These are phyloP conservation scores for Antennarius striatus DNA, from an alignment of 2,113 vertebrate genomes.

Conservation along the genomic window DNA sequence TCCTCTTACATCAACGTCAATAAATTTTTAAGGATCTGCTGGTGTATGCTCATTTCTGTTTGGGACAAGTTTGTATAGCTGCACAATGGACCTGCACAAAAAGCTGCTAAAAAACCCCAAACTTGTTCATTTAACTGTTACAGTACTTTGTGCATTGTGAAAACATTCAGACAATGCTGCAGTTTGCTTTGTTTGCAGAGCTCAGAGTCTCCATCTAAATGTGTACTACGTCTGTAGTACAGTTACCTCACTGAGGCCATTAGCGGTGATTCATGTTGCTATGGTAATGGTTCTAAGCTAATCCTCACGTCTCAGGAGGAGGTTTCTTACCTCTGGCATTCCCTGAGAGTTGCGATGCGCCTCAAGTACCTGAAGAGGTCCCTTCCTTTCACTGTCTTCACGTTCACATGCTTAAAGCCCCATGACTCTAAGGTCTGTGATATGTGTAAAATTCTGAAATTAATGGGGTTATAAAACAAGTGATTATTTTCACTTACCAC, in stretches of 20 bases:
- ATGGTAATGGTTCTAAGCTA: slow-evolving; percentile 67
- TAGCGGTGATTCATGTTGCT: slow-evolving; percentile 60
- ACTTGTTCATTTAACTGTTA: slow-evolving; percentile 7
- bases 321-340: slow-evolving; percentile 55
- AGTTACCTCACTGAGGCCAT: slow-evolving; percentile 57
- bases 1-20: slow-evolving; percentile 92
- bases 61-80: slow-evolving; percentile 6
- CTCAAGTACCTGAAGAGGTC: slow-evolving; percentile 27
- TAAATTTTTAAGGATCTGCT: slow-evolving; percentile 95
- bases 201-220: slow-evolving; percentile 44
- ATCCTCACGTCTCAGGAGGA: slow-evolving; percentile 59
- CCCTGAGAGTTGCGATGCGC: slow-evolving; percentile 40
- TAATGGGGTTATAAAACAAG: too few relatives aligned
- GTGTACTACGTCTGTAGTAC: slow-evolving; percentile 39
- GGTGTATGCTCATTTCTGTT: slow-evolving; percentile 61
- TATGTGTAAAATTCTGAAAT: not conserved
- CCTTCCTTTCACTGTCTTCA: not conserved
- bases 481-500: too few relatives aligned
- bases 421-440: slow-evolving; percentile 1
- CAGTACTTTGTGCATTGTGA: slow-evolving; percentile 2
- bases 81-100: not conserved
- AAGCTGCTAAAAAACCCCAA: slow-evolving; percentile 3
- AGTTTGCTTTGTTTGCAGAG: slow-evolving; percentile 20
- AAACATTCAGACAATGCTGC: slow-evolving; percentile 31
- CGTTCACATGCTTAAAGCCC: slow-evolving; percentile 1